Evolutionary conservation across 2,888 invertebrate genomes (phyloP).

Genomic region (Hydropsyche betteni): DNA sequence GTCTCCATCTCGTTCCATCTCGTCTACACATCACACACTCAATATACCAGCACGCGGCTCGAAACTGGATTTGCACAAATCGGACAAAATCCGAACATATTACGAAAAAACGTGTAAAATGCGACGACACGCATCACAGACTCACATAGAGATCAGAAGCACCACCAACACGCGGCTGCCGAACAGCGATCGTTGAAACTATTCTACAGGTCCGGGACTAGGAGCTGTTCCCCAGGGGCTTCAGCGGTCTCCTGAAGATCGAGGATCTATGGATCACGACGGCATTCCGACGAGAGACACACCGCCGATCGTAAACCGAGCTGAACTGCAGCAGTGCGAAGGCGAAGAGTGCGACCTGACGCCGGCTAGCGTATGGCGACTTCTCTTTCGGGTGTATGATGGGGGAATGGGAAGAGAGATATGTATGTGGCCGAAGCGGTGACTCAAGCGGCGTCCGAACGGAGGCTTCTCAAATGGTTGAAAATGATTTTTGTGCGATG

Average conservation of each 20-base stretch:
- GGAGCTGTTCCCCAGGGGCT: not conserved
- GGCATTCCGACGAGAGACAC: slow-evolving; percentile 12
- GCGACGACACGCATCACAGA: no score
- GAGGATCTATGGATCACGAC: not conserved
- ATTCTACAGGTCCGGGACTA: not conserved
- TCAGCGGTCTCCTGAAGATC: not conserved
- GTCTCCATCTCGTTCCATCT: no score
- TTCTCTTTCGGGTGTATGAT: not conserved
- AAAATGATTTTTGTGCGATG: no score
- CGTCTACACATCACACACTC: no score
- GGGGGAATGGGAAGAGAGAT: not conserved
- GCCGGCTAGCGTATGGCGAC: not conserved
- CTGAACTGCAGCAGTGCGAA: slow-evolving; percentile 3
- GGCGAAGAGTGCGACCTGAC: slow-evolving; percentile 9
- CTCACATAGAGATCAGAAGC: no score
- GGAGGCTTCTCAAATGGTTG: slow-evolving; percentile 9
- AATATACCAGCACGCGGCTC: no score
- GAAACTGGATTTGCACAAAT: no score
- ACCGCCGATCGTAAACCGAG: slow-evolving; percentile 12
- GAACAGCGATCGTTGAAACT: not conserved
- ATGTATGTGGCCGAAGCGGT: slow-evolving; percentile 17
- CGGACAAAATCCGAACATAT: no score
- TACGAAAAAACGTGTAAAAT: no score
- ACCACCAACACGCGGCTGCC: no score
- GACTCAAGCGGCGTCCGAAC: slow-evolving; percentile 12